Base-by-base conservation (phyloP, 1,140 invertebrate species). In the Pseudomyrmex flavicornis region DNA sequence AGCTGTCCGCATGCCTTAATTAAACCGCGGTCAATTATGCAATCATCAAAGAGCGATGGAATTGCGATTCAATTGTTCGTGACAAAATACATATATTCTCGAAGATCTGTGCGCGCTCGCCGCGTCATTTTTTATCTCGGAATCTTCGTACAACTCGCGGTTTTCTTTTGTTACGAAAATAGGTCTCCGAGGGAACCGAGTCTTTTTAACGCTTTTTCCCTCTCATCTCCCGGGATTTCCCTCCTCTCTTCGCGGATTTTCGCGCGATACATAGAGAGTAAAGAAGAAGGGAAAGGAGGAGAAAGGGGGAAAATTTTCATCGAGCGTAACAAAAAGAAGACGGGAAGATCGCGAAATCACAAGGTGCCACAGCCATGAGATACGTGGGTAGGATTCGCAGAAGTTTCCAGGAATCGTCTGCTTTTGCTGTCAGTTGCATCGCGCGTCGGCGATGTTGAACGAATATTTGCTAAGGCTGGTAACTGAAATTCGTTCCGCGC, bases 11-110 rank as follows among this genome's bases (percentile, higher is more conserved):
- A 48, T 84, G 80, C 85, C 80, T 89, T 88, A 92, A 92, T 91
- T 91, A 91, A 89, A 88, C 88, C 84, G 85, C 86, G 90, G 90
- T 92, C 91, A 92, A 92, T 92, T 91, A 92, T 91, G 90, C 88
- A 82, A 88, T 92, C 88, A 86, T 91, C 87, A 85, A 85, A 84
- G 44, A 9, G 35, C 22, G 48, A 15, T 5, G n/a, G 73, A 77
- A 76, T 61, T 69, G 44, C 68, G 35, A 15, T n/a, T 58, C 13
- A 66, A 77, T 86, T 68, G 22, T 9, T 46, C 35, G 12, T n/a
- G 35, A 22, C 15, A 66, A 61, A 48, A 17, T 65, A 54, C 17
- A 17, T 59, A 26, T 44, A 8, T 3, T 7, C 54, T 26, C 20
- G 12, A 59, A 59, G n/a, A 59, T 79, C 2, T 35, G 35, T 35